These are phyloP conservation scores for Ceratina australensis DNA, from an alignment of 1,140 invertebrate species.

Conservation along the genomic window DNA sequence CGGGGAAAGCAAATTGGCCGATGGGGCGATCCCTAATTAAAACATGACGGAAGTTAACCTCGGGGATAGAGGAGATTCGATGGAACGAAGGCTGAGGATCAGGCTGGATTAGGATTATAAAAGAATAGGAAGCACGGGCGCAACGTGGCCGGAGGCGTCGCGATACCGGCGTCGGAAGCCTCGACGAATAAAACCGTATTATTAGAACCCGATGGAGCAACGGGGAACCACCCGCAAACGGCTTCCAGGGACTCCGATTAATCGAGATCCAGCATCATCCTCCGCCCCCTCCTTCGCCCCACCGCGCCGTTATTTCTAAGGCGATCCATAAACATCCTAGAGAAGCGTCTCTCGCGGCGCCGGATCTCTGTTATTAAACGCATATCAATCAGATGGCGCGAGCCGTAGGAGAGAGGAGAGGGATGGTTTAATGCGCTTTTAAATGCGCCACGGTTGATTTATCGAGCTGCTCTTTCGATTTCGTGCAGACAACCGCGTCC, in stretches of 20 bases:
- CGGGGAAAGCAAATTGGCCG: background rate
- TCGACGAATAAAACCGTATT: constrained; percentile 75
- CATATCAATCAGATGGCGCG: constrained; percentile 74
- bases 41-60: too few relatives aligned
- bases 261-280: constrained; percentile 57
- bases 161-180: constrained; percentile 70
- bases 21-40: too few relatives aligned
- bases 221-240: constrained; percentile 61
- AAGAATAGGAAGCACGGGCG: constrained; percentile 64
- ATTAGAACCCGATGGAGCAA: constrained; percentile 67
- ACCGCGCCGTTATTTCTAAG: constrained; percentile 32
- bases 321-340: constrained; percentile 67
- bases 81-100: background rate
- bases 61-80: background rate
- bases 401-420: background rate
- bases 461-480: constrained; percentile 68
- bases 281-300: constrained; percentile 15
- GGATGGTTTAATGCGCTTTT: constrained; percentile 73
- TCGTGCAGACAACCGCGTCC: constrained; percentile 36
- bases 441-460: constrained; percentile 74
- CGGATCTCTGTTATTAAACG: constrained; percentile 78
- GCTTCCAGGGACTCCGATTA: constrained; percentile 60
- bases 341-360: constrained; percentile 64
- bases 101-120: background rate
- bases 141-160: constrained; percentile 63